Evolutionary conservation across 2,888 invertebrate genomes (phyloP).

Genomic region (Scelioninae gen. 2): DNA sequence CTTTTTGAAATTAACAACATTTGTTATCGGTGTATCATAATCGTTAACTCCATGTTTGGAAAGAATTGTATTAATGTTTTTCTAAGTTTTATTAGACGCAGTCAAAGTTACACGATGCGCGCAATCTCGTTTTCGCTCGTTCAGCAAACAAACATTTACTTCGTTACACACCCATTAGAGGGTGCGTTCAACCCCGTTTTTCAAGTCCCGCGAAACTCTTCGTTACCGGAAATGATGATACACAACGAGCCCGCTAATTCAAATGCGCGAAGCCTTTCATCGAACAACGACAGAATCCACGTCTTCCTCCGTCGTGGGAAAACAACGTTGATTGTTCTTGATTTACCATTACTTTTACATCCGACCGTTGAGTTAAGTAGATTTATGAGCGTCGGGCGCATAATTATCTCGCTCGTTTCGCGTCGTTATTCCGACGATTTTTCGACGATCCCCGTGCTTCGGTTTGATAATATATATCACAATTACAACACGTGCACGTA

Average conservation of each 20-base stretch:
- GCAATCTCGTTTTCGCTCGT: constrained; percentile 61
- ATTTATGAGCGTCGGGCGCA: constrained; percentile 24
- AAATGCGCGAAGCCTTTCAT: constrained; percentile 3
- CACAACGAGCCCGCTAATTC: constrained; percentile 21
- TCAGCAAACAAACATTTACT: constrained; percentile 60
- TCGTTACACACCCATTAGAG: constrained; percentile 56
- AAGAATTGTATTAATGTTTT: too few species aligned
- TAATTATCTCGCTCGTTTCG: constrained; percentile 16
- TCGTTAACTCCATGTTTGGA: too few species aligned
- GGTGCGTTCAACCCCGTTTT: constrained; percentile 32
- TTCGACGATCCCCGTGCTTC: constrained; percentile 1
- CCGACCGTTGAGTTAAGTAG: not conserved
- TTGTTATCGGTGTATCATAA: too few species aligned
- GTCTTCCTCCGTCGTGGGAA: constrained; percentile 4
- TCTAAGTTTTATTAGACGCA: constrained; percentile 6
- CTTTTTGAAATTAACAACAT: too few species aligned
- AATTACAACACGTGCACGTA: constrained; percentile 43
- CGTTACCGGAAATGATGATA: constrained; percentile 20
- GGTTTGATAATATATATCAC: constrained; percentile 46
- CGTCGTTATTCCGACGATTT: constrained; percentile 24
- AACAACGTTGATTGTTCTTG: constrained; percentile 22
- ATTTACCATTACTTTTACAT: constrained; percentile 28
- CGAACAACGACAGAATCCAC: not conserved
- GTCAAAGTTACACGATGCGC: constrained; percentile 28
- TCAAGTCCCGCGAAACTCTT: not conserved